These are phyloP conservation scores for Nansenia antarctica DNA, from an alignment of 2,113 vertebrate species.

Conservation along the genomic window DNA sequence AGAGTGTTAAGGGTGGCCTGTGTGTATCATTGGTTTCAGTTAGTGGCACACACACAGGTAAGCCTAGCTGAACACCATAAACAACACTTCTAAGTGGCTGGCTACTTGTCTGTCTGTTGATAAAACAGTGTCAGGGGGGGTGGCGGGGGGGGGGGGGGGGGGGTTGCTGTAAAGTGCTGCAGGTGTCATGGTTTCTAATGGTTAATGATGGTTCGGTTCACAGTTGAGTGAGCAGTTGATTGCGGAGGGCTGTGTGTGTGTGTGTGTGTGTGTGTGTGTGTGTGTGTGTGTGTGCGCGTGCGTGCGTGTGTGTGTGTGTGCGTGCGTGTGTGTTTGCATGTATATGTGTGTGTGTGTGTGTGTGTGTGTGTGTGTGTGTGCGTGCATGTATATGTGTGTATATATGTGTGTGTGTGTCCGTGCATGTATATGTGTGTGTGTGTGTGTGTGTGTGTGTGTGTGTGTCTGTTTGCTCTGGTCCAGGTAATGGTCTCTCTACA, in stretches of 20 bases:
- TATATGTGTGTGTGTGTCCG: conserved; percentile 26
- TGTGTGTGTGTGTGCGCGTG: no score
- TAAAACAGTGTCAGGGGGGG: neutral
- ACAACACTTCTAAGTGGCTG: conserved; percentile 10
- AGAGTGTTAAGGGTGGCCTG: neutral
- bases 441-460: conserved; percentile 36
- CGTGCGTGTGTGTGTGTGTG: conserved; percentile 36
- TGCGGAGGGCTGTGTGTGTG: conserved; percentile 22
- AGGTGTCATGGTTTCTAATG: conserved; percentile 34
- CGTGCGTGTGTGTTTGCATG: no score
- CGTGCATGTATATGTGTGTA: no score
- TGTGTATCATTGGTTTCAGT: neutral
- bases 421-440: conserved; percentile 25
- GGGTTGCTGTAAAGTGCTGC: conserved; percentile 33
- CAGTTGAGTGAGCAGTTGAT: conserved; percentile 24
- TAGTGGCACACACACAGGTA: neutral
- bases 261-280: no score
- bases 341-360: no score
- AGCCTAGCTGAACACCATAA: neutral
- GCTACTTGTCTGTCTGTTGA: conserved; percentile 14
- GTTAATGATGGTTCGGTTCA: conserved; percentile 10
- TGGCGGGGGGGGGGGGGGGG: no score
- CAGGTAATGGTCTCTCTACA: conserved; percentile 68
- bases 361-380: no score
- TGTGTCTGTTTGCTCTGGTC: conserved; percentile 64